Evolutionary conservation across 2,797 vertebrate genomes (phyloP).

Genomic region (Streptopelia turtur): DNA sequence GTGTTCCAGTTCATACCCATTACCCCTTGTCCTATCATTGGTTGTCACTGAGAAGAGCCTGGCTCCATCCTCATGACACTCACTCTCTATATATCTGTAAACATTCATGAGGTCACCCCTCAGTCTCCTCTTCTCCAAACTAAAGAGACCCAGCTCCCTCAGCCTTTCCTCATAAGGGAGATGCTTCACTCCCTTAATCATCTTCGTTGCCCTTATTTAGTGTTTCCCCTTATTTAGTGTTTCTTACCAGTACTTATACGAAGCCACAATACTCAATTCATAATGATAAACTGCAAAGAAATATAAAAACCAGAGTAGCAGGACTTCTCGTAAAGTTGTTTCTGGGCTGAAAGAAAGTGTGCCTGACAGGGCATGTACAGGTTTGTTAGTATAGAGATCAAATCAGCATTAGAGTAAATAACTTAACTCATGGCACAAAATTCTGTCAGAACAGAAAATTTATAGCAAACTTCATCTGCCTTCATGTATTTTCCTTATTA

Average conservation of each 20-base stretch:
- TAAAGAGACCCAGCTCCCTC: no score
- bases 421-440: not conserved
- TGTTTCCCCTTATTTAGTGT: not conserved
- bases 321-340: not conserved
- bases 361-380: not conserved
- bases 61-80: no score
- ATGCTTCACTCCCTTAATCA: no score
- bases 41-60: no score
- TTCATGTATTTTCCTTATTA: not conserved
- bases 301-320: not conserved
- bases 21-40: no score
- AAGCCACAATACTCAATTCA: not conserved
- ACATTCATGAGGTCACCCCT: no score
- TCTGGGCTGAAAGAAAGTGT: not conserved
- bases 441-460: not conserved
- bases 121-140: no score
- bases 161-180: no score
- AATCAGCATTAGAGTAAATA: not conserved
- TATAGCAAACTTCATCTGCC: not conserved
- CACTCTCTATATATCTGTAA: no score
- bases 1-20: no score
- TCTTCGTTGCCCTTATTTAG: no score
- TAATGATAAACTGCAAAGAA: not conserved
- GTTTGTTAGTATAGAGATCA: not conserved
- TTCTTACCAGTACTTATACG: not conserved